phyloP scores from a whole-genome alignment of 2,888 invertebrate species.

The Loripinus fragilis region DNA sequence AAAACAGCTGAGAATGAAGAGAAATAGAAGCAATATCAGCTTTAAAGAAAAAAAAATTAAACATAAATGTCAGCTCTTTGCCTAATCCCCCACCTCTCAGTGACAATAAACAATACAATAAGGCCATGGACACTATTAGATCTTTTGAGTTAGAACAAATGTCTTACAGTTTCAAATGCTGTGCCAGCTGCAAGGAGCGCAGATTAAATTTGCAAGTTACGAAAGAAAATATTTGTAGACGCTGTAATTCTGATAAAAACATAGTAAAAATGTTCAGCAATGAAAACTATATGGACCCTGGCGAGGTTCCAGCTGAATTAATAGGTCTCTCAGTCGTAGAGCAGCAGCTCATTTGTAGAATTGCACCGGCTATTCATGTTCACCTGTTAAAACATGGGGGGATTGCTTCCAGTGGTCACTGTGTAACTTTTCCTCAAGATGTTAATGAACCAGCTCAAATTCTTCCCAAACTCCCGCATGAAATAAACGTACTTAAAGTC shows the following conservation, averaged over 20 bases:
- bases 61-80: background rate
- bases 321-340: constrained; percentile 29
- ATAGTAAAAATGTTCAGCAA: constrained; percentile 40
- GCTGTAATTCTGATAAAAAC: constrained; percentile 36
- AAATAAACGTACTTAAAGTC: constrained; percentile 45
- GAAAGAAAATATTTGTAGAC: constrained; percentile 25
- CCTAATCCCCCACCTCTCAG: constrained; percentile 28
- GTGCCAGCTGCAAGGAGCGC: constrained; percentile 37
- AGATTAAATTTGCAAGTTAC: constrained; percentile 34
- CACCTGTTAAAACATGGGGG: constrained; percentile 50
- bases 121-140: constrained; percentile 43
- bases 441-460: no score
- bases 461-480: no score
- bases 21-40: background rate
- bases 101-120: constrained; percentile 29
- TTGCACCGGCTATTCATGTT: constrained; percentile 45
- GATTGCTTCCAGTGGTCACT: constrained; percentile 46
- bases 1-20: background rate
- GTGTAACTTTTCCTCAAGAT: constrained; percentile 53
- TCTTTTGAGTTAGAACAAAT: constrained; percentile 53
- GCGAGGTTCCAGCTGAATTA: constrained; percentile 32
- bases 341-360: no score
- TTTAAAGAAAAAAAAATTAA: background rate
- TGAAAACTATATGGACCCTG: constrained; percentile 51
- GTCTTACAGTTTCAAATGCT: constrained; percentile 37